Base-by-base conservation (phyloP, 2,797 vertebrate species). In the Emys orbicularis region DNA sequence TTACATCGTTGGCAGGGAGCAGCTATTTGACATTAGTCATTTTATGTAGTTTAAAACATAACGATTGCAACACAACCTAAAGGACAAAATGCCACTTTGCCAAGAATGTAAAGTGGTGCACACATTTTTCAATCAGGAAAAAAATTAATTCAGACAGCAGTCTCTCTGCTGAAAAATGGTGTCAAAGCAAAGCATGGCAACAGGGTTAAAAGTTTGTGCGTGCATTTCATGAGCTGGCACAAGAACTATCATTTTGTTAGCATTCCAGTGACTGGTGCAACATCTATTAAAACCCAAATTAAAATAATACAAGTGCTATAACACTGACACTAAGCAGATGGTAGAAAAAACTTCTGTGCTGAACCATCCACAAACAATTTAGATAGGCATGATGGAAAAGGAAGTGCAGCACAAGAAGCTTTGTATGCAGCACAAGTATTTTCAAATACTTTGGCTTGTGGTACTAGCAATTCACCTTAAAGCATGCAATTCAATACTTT, bases 21-120 rank as follows among this genome's bases (percentile, higher is more conserved):
- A 89, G 47, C 12, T 90, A 50, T 77, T 96, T 97, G 87, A 86
- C 65, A 96, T 92, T 77, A 92, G 59, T 88, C 10, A 88, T 92
- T 97, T 95, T 84, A 54, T 19, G 79, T 86, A 86, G 57, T 92
- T 96, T 96, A 90, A 68, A 86, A 59, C 16, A 52, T 53, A 93
- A 89, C 44, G 81, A 90, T 91, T 97, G 31, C n/a, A 96, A 94
- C 88, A 41, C 49, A 96, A 86, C 41, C 44, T 84, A 89, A 96
- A 95, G 72, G 81, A 91, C 25, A 97, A 94, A 96, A 88, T 94
- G 9, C 19, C 79, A 79, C 52, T 92, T 49, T 94, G 74, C n/a
- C 37, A 94, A 90, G 57, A 96, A 92, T 89, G 44, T 41, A 92
- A 95, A 31, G 49, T 41, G 27, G 7, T 25, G 61, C 19, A 47